Evolutionary conservation across 2,113 vertebrate species (phyloP).

Genomic region (Phalacrocorax aristotelis): DNA sequence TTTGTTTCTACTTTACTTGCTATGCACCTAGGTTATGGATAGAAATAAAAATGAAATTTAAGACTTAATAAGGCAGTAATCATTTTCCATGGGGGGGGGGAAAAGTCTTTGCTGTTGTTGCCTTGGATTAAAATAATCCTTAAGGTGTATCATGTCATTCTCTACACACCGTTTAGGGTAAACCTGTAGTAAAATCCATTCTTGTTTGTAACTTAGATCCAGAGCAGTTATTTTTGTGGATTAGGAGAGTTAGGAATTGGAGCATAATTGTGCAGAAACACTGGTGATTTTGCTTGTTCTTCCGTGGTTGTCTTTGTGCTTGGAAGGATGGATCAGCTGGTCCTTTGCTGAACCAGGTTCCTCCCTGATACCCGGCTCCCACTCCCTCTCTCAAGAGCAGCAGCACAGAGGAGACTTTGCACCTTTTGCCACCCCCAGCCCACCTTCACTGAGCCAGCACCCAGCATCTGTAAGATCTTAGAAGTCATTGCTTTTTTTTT

Average conservation of each 20-base stretch:
- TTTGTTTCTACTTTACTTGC: neutral
- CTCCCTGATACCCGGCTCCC: neutral
- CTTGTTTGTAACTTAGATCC: neutral
- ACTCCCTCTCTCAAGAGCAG: neutral
- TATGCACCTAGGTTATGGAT: neutral
- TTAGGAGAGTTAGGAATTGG: neutral
- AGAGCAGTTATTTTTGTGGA: neutral
- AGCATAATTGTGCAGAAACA: neutral
- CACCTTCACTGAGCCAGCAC: rapidly evolving
- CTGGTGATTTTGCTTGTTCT: neutral
- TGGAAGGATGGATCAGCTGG: rapidly evolving
- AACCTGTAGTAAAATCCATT: neutral
- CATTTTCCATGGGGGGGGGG: neutral
- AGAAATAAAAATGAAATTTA: neutral
- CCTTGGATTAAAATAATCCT: neutral
- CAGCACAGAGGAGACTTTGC: neutral
- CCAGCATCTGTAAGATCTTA: neutral
- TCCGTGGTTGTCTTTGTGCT: neutral
- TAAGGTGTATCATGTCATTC: neutral
- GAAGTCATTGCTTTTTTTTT: neutral
- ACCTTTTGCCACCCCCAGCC: neutral
- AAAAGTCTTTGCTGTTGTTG: neutral
- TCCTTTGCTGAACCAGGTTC: neutral
- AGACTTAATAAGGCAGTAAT: neutral
- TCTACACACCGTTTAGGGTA: neutral